Conservation (phyloP, 2,797 vertebrate species). For the Gila robusta region DNA sequence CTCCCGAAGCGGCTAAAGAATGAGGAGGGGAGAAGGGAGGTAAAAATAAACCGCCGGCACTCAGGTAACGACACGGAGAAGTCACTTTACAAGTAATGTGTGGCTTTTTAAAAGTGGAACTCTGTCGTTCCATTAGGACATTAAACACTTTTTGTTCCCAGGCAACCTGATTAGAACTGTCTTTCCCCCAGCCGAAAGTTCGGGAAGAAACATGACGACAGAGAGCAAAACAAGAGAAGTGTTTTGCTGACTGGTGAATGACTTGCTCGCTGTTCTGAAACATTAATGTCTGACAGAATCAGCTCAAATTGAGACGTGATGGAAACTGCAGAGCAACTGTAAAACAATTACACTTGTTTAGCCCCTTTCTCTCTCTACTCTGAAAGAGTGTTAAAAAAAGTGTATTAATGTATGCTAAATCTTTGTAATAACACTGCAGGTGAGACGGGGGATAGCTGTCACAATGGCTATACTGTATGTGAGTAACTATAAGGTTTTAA, state of each 20-base stretch:
- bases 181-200: conserved; percentile 57
- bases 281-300: conserved; percentile 40
- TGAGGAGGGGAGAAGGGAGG: conserved; percentile 89
- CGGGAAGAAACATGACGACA: conserved; percentile 21
- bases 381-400: neutral
- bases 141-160: conserved; percentile 65
- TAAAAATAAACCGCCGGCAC: conserved; percentile 93
- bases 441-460: neutral
- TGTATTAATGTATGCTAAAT: neutral
- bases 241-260: conserved; percentile 52
- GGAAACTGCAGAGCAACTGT: conserved; percentile 12
- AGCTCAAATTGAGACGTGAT: conserved; percentile 27
- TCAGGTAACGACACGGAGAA: conserved; percentile 87
- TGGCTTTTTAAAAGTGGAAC: conserved; percentile 86
- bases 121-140: conserved; percentile 72
- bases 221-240: conserved; percentile 40
- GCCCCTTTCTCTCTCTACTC: neutral
- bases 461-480: neutral
- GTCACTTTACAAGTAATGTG: conserved; percentile 87
- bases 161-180: conserved; percentile 66
- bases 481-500: neutral
- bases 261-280: conserved; percentile 23
- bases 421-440: neutral
- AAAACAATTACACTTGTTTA: neutral
- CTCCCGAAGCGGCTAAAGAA: conserved; percentile 96